Evolutionary conservation across 2,113 vertebrate genomes (phyloP), one percentile per base, ranked within the genome.

Genomic region (Micromys minutus): DNA sequence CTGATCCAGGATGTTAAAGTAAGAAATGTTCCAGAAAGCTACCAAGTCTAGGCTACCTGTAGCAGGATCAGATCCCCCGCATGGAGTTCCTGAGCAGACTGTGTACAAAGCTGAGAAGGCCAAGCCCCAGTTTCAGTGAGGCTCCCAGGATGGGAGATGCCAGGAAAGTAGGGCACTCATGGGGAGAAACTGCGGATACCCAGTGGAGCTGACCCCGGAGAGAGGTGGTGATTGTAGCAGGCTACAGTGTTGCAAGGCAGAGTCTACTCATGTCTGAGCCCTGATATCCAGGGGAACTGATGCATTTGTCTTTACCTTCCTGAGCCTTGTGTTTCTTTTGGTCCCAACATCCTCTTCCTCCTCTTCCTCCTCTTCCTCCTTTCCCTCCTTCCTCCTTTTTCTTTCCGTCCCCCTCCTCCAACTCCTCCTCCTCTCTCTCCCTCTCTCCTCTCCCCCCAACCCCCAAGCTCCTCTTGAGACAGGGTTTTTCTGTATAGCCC

Each of bases 401-500:
- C 61, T 63, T 9, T 29, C 24, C 10, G 21, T 7, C 7, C 7
- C 59, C 7, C 59, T 8, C 16, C 22, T 7, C 7, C 12, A 7
- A 2, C 17, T 5, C 6, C 17, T 5, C 13, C 24, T 9, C 24
- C 2, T 13, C 13, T 9, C 9, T 3, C 61, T 21, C 22, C 4
- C 17, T 59, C 57, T 6, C 57, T 15, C 21, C 17, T 22, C 21
- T 5, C 21, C 65, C n/a, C n/a, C n/a, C n/a, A n/a, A n/a, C n/a
- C n/a, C n/a, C n/a, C n/a, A n/a, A n/a, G n/a, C n/a, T n/a, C n/a
- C n/a, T n/a, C n/a, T n/a, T n/a, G n/a, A n/a, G n/a, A n/a, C n/a
- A 67, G 65, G 31, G 31, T 34, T 67, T 36, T 13, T 16, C 31
- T 36, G 34, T 17, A 17, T 69, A 69, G 67, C 34, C 67, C 67